Evolutionary conservation across 2,888 invertebrate genomes (phyloP).

Genomic region (Trilocha varians): DNA sequence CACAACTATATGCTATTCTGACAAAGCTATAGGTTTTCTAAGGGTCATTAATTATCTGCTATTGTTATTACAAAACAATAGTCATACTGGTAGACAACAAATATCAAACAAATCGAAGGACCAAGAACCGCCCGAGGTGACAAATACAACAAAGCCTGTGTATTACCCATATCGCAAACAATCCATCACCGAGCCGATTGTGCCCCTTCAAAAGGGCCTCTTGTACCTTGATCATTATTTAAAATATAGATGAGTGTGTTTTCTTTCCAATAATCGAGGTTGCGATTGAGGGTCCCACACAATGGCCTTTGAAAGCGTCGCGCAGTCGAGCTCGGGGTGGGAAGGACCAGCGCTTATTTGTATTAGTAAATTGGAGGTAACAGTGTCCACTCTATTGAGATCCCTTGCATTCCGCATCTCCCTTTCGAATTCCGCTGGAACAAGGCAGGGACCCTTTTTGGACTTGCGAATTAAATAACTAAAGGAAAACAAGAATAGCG

Average conservation of each 20-base stretch:
- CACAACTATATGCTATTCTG: no score
- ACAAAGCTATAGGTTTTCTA: no score
- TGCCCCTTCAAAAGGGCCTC: slow-evolving; percentile 32
- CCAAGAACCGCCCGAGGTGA: slow-evolving; percentile 32
- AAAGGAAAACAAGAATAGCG: background rate
- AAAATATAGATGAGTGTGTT: slow-evolving; percentile 73
- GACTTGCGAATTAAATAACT: background rate
- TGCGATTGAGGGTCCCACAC: slow-evolving; percentile 63
- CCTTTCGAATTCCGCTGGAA: slow-evolving; percentile 1
- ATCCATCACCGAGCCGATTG: slow-evolving; percentile 61
- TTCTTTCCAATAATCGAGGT: slow-evolving; percentile 72
- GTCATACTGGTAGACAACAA: no score
- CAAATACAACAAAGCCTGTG: slow-evolving; percentile 40
- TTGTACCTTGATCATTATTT: slow-evolving; percentile 66
- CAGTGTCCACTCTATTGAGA: slow-evolving; percentile 53
- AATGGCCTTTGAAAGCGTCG: slow-evolving; percentile 61
- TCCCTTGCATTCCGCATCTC: slow-evolving; percentile 14
- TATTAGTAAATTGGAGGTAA: slow-evolving; percentile 67
- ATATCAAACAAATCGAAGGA: slow-evolving; percentile 2
- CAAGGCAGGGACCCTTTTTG: background rate
- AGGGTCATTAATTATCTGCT: no score
- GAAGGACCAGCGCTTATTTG: slow-evolving; percentile 59
- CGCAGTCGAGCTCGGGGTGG: slow-evolving; percentile 32
- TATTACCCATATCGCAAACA: slow-evolving; percentile 54
- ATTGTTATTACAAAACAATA: no score